phyloP scores from a whole-genome alignment of 1,140 invertebrate species.

The Drosophila rufa region DNA sequence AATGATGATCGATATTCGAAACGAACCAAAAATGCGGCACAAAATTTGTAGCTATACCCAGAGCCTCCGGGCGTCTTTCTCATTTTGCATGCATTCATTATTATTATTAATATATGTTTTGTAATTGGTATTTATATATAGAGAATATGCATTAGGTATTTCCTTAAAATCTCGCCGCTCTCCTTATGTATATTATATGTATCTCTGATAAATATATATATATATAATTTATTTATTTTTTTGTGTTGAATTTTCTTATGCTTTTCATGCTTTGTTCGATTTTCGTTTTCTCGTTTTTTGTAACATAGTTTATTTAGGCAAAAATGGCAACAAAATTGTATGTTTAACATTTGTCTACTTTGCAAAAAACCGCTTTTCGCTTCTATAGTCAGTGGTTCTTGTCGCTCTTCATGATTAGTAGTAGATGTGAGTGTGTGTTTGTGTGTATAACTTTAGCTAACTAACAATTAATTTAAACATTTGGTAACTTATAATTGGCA shows the following conservation, averaged over 20 bases:
- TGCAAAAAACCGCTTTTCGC: conserved; percentile 53
- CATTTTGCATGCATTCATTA: conserved; percentile 40
- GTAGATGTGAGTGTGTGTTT: conserved; percentile 50
- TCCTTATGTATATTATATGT: conserved; percentile 57
- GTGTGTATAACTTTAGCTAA: conserved; percentile 82
- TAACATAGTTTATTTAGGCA: conserved; percentile 85
- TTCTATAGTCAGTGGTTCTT: conserved; percentile 68
- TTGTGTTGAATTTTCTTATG: conserved; percentile 54
- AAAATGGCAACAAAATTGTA: conserved; percentile 85
- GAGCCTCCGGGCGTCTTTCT: conserved; percentile 50
- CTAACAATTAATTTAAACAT: conserved; percentile 84
- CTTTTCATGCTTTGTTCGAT: conserved; percentile 44
- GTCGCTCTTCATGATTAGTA: conserved; percentile 45
- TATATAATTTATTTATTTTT: conserved; percentile 55
- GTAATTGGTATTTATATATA: conserved; percentile 40
- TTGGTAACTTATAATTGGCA: conserved; percentile 82
- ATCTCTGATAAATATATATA: conserved; percentile 79
- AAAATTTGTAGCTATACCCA: conserved; percentile 41
- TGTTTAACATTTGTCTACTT: conserved; percentile 83
- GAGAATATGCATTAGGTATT: conserved; percentile 61
- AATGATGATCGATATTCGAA: conserved; percentile 41
- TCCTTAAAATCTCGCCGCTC: conserved; percentile 61
- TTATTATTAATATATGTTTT: conserved; percentile 23
- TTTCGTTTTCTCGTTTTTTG: conserved; percentile 57
- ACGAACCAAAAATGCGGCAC: conserved; percentile 50